A percentile compares a stretch with the other conserved stretches of the same genome.
Evolutionary conservation across 2,113 vertebrate genomes (phyloP).

Genomic region (Andinoacara biseriatus): DNA sequence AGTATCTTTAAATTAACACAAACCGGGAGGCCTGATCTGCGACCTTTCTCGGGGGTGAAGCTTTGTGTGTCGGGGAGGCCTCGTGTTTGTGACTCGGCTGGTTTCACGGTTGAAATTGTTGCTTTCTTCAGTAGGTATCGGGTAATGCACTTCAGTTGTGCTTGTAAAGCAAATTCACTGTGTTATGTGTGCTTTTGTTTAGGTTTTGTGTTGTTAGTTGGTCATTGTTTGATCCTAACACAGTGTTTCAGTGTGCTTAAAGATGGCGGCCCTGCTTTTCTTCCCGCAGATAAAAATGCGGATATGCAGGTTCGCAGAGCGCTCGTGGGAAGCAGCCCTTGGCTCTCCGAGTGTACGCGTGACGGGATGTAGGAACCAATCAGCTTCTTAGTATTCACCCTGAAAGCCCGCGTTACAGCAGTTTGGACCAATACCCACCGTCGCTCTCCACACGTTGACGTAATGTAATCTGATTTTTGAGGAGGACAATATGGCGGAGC

Average conservation of each 20-base stretch:
- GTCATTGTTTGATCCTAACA: neutral
- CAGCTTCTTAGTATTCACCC: conserved; percentile 30
- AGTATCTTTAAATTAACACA: accelerated
- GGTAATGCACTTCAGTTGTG: accelerated
- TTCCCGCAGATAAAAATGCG: conserved; percentile 55
- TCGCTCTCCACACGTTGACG: conserved; percentile 65
- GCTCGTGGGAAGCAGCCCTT: conserved; percentile 36
- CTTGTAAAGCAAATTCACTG: accelerated
- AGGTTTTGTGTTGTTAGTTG: accelerated
- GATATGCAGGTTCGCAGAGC: conserved; percentile 42
- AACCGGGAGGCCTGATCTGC: accelerated
- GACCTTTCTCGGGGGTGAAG: neutral
- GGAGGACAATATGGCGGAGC: conserved; percentile 12
- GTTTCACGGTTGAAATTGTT: neutral
- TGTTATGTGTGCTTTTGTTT: accelerated
- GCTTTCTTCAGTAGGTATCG: neutral
- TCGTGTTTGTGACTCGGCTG: neutral
- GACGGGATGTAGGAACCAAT: conserved; percentile 69
- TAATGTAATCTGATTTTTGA: conserved; percentile 63
- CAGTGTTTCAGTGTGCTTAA: conserved; percentile 3
- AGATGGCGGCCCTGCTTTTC: conserved; percentile 64
- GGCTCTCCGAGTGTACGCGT: conserved; percentile 46
- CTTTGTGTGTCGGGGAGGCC: conserved; percentile 19
- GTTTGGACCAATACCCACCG: conserved; percentile 62
- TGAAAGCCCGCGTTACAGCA: conserved; percentile 69